phyloP scores from a whole-genome alignment of 2,888 invertebrate species.

The Thymelicus acteon region DNA sequence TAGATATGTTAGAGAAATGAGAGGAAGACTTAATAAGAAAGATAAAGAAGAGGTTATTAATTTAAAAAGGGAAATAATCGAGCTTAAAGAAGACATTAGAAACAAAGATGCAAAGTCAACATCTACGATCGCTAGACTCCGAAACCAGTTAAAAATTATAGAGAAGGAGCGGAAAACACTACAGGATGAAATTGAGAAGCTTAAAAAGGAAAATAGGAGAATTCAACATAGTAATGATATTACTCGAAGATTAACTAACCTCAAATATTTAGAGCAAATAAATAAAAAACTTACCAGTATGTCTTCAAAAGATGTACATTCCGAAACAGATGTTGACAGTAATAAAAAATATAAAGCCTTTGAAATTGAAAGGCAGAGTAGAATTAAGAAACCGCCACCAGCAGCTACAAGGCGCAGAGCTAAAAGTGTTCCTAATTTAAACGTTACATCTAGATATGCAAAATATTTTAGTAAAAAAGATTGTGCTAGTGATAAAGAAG shows the following conservation, averaged over 20 bases:
- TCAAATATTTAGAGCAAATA: constrained; percentile 90
- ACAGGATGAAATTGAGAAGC: constrained; percentile 87
- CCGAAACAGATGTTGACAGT: constrained; percentile 58
- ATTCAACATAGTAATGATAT: constrained; percentile 85
- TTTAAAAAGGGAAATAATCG: constrained; percentile 87
- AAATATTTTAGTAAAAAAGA: constrained; percentile 81
- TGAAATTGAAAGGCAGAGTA: constrained; percentile 74
- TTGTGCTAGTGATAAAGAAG: constrained; percentile 63
- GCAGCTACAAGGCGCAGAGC: constrained; percentile 60
- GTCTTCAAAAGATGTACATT: constrained; percentile 60
- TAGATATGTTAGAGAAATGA: constrained; percentile 87
- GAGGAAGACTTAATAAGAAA: constrained; percentile 87
- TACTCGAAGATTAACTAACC: constrained; percentile 85
- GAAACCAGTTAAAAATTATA: constrained; percentile 89
- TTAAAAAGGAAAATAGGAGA: constrained; percentile 88
- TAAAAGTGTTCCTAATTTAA: constrained; percentile 81
- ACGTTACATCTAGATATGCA: constrained; percentile 78
- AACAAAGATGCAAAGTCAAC: constrained; percentile 90
- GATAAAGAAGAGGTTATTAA: constrained; percentile 88
- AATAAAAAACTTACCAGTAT: constrained; percentile 83
- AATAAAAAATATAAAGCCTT: constrained; percentile 72
- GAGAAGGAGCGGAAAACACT: constrained; percentile 88
- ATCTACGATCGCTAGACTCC: constrained; percentile 88
- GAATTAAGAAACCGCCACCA: constrained; percentile 55
- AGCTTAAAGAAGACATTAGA: constrained; percentile 87